phyloP scores from a whole-genome alignment of 2,797 vertebrate species.

The Enteromius thamalakanensis region DNA sequence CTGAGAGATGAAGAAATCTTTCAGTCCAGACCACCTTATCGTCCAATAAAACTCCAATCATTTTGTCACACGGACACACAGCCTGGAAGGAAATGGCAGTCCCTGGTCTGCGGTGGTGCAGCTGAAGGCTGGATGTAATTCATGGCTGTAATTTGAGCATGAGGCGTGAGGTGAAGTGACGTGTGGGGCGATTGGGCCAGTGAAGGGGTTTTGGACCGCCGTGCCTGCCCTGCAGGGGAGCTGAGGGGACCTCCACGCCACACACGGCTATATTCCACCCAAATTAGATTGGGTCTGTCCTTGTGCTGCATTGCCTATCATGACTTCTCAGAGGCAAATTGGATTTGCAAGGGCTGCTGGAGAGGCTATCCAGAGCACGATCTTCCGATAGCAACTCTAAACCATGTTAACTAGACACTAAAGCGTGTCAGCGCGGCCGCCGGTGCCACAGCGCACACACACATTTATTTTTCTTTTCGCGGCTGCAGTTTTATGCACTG shows the following conservation, averaged over 20 bases:
- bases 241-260: constrained; percentile 73
- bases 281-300: constrained; percentile 95
- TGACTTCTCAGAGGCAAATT: constrained; percentile 93
- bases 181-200: not conserved
- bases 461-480: constrained; percentile 58
- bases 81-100: constrained; percentile 47
- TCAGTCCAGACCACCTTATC: constrained; percentile 45
- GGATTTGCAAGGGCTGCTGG: constrained; percentile 80
- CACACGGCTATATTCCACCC: constrained; percentile 93
- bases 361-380: constrained; percentile 77
- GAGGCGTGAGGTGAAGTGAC: constrained; percentile 53
- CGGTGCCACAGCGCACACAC: constrained; percentile 54
- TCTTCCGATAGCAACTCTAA: constrained; percentile 74
- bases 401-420: constrained; percentile 75
- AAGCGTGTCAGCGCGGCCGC: constrained; percentile 63
- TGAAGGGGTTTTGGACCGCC: constrained; percentile 10
- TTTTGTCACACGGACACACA: constrained; percentile 51
- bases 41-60: constrained; percentile 55
- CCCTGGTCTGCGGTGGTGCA: not conserved
- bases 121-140: constrained; percentile 54
- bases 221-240: constrained; percentile 43
- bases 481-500: not conserved
- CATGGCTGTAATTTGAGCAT: constrained; percentile 52
- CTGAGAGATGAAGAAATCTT: constrained; percentile 42
- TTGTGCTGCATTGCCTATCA: constrained; percentile 95